A percentile compares a stretch with the other conserved stretches of the same genome.
These are phyloP conservation scores for Pseudomugil gertrudae DNA, from an alignment of 2,797 vertebrate species.

Conservation along the genomic window DNA sequence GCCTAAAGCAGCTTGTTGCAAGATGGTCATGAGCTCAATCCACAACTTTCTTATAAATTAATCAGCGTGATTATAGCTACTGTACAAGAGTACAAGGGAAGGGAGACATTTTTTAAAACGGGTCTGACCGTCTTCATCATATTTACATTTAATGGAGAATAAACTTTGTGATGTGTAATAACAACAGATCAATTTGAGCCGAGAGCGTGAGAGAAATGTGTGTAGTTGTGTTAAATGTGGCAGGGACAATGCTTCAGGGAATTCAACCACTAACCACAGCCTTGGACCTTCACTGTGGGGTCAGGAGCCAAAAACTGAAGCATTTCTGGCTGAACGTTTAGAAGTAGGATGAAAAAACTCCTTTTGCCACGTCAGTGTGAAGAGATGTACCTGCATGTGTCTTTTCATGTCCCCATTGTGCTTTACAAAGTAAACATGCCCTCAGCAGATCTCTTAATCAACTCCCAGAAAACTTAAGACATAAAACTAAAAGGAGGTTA, in stretches of 20 bases:
- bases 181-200: neutral
- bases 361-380: neutral
- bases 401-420: neutral
- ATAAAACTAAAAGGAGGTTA: neutral
- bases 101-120: neutral
- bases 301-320: constrained; percentile 5
- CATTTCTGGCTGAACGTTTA: neutral
- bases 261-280: neutral
- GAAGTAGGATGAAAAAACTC: neutral
- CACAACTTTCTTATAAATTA: neutral
- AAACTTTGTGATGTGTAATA: neutral
- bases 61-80: neutral
- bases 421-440: neutral
- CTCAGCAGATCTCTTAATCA: neutral
- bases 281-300: neutral
- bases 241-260: neutral
- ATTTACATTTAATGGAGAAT: neutral
- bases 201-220: neutral
- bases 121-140: neutral
- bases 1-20: neutral
- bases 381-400: neutral
- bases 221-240: neutral
- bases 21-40: neutral
- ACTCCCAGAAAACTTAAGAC: neutral
- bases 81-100: neutral